Percentiles rank a stretch among this genome's conserved stretches.
Evolutionary conservation across 2,113 vertebrate genomes (phyloP).

Genomic region (Cyanoramphus novaezelandiae): DNA sequence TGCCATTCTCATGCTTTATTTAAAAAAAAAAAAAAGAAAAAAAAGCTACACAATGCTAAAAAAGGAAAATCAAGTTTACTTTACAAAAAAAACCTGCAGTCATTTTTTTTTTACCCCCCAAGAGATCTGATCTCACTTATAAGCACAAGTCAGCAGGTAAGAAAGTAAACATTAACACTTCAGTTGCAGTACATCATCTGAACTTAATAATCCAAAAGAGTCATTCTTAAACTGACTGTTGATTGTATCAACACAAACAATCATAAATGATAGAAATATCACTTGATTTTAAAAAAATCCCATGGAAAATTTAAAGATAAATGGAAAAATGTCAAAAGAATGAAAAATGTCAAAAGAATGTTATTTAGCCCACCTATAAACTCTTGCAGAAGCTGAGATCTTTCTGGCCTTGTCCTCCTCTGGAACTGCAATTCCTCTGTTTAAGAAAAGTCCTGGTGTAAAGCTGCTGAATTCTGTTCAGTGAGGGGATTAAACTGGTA

Average conservation of each 20-base stretch:
- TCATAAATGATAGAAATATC: not conserved
- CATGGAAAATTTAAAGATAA: not conserved
- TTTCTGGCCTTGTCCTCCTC: not conserved
- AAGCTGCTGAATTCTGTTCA: not conserved
- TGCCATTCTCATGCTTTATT: constrained; percentile 65
- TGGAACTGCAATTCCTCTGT: not conserved
- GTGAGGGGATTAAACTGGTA: not conserved
- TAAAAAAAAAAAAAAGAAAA: not conserved
- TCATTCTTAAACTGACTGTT: not conserved
- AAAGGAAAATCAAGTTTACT: constrained; percentile 38
- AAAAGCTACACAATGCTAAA: constrained; percentile 24
- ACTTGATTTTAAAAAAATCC: not conserved
- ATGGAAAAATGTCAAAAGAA: not conserved
- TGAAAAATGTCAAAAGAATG: not conserved
- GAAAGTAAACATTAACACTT: constrained; percentile 25
- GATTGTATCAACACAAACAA: not conserved
- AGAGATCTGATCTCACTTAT: constrained; percentile 9
- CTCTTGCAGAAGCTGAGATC: not conserved
- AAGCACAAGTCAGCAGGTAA: constrained; percentile 28
- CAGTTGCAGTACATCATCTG: not conserved
- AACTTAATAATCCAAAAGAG: constrained; percentile 22
- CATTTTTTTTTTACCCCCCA: not conserved
- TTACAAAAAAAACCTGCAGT: constrained; percentile 48
- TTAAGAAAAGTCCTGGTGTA: not conserved
- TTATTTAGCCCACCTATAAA: not conserved